Conservation (phyloP, 2,797 vertebrate species). For the Eulemur rubriventer region DNA sequence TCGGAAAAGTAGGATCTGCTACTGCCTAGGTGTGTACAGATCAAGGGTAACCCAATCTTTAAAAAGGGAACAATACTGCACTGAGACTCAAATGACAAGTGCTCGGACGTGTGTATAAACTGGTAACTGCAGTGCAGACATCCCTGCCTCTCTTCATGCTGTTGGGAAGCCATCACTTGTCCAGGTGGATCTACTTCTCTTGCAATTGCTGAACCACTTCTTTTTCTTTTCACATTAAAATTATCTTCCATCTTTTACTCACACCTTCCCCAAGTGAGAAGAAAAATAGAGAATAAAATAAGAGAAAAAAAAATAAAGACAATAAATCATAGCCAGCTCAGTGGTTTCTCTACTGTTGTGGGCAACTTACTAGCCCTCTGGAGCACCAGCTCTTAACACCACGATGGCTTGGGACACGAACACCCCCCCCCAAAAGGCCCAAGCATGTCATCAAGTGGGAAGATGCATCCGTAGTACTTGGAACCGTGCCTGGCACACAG, state of each 20-base stretch:
- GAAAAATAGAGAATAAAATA: not conserved
- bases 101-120: not conserved
- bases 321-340: not conserved
- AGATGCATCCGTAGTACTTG: not conserved
- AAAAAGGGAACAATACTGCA: not conserved
- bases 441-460: not conserved
- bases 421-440: not conserved
- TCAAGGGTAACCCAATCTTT: not conserved
- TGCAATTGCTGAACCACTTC: not conserved
- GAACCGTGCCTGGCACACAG: not conserved
- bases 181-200: not conserved
- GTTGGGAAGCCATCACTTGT: not conserved
- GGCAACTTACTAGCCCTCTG: not conserved
- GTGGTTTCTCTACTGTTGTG: not conserved
- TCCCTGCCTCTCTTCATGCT: not conserved
- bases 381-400: not conserved
- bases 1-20: not conserved
- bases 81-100: not conserved
- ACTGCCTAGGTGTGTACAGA: not conserved
- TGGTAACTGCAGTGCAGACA: not conserved
- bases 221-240: slow-evolving; percentile 56
- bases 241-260: slow-evolving; percentile 27
- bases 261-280: not conserved
- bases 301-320: not conserved
- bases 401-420: not conserved